phyloP scores from a whole-genome alignment of 2,113 vertebrate species.

The Mustelus asterias region DNA sequence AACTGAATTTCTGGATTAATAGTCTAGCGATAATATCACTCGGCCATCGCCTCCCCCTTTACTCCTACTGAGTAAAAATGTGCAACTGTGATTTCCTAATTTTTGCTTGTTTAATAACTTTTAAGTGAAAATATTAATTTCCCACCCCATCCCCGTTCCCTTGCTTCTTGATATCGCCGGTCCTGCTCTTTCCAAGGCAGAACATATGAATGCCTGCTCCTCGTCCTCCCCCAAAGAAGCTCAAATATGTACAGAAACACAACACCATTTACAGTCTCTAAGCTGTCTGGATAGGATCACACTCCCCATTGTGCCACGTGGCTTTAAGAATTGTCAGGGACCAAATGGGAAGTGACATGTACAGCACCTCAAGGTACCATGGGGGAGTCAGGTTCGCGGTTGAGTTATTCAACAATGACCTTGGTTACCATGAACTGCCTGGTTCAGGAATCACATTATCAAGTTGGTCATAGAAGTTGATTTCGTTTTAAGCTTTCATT shows the following conservation, averaged over 20 bases:
- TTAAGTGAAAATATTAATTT: not conserved
- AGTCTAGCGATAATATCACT: too few relatives aligned
- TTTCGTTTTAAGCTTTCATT: not conserved
- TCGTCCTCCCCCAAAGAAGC: not conserved
- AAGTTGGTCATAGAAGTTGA: not conserved
- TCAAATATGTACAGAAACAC: not conserved
- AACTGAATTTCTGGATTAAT: too few relatives aligned
- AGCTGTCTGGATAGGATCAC: not conserved
- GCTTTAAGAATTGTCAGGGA: not conserved
- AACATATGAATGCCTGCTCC: not conserved
- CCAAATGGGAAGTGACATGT: not conserved
- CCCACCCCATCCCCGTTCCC: not conserved
- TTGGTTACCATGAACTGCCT: not conserved
- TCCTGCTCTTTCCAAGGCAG: not conserved
- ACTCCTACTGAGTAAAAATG: not conserved
- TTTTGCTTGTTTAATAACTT: not conserved
- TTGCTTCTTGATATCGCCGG: not conserved
- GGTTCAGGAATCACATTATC: not conserved
- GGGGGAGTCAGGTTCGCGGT: not conserved
- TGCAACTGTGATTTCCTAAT: not conserved
- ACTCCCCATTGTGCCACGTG: not conserved
- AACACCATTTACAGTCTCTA: not conserved
- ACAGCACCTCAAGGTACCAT: not conserved
- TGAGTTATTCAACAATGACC: not conserved
- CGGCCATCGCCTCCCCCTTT: too few relatives aligned